Evolutionary conservation across 2,113 vertebrate species (phyloP).

Genomic region (Rhinogobius similis): DNA sequence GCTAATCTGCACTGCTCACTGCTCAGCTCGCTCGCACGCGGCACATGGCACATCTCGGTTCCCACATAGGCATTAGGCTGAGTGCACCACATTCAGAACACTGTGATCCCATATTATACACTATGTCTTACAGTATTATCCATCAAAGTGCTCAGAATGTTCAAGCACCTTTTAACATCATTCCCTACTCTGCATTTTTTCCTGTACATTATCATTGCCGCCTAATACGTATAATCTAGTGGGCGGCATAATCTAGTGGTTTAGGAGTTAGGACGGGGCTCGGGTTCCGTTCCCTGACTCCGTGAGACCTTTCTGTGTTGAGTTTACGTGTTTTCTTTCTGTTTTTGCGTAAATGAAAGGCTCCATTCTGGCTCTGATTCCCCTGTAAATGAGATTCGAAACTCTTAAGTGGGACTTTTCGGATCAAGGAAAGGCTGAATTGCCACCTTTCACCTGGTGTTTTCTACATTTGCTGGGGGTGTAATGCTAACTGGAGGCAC

Average conservation of each 20-base stretch:
- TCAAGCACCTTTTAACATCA: neutral
- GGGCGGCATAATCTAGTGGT: neutral
- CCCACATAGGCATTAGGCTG: conserved; percentile 17
- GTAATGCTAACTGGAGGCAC: too few relatives aligned
- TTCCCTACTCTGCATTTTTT: neutral
- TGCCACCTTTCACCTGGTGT: too few relatives aligned
- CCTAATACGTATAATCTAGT: neutral
- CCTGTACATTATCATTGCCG: neutral
- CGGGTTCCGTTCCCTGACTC: neutral
- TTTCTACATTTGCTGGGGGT: too few relatives aligned
- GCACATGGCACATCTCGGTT: conserved; percentile 54
- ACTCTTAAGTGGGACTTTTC: too few relatives aligned
- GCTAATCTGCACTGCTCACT: conserved; percentile 64
- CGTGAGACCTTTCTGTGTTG: neutral
- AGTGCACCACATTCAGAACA: conserved; percentile 44
- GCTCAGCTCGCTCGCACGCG: conserved; percentile 31
- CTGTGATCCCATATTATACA: conserved; percentile 41
- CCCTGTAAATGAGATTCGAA: too few relatives aligned
- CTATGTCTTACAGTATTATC: conserved; percentile 44
- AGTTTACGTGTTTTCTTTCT: neutral
- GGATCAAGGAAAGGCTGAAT: too few relatives aligned
- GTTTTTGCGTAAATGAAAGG: too few relatives aligned
- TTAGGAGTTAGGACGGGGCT: neutral
- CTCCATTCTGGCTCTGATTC: neutral
- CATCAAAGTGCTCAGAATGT: conserved; percentile 22